Evolutionary conservation across 2,113 vertebrate genomes (phyloP).

Genomic region (Glaucomys volans): DNA sequence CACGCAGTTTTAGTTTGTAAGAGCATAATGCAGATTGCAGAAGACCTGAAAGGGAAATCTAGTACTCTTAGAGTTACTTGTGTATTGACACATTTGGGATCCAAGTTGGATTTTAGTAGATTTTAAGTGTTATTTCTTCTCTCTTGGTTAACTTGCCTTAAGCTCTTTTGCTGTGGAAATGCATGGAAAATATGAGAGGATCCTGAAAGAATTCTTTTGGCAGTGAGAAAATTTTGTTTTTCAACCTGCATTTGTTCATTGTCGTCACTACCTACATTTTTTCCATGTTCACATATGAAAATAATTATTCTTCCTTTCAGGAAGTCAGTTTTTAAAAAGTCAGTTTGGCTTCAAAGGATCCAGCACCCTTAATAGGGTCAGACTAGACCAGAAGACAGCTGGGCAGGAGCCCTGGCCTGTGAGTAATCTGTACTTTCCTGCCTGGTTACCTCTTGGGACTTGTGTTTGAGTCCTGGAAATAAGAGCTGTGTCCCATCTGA

Average conservation of each 20-base stretch:
- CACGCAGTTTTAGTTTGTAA: background rate
- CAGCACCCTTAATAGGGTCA: constrained; percentile 40
- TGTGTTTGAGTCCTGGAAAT: background rate
- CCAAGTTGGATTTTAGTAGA: background rate
- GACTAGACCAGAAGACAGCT: background rate
- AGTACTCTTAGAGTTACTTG: background rate
- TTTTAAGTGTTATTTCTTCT: constrained; percentile 54
- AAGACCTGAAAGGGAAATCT: background rate
- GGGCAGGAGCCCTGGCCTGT: background rate
- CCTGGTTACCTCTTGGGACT: background rate
- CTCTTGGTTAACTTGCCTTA: background rate
- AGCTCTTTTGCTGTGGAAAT: constrained; percentile 28
- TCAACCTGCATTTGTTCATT: constrained; percentile 40
- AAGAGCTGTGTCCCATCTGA: too few relatives aligned
- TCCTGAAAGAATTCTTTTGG: constrained; percentile 50
- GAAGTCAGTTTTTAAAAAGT: constrained; percentile 60
- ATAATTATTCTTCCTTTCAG: constrained; percentile 72
- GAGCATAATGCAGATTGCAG: background rate
- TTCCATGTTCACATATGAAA: constrained; percentile 68
- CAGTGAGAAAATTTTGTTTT: constrained; percentile 55
- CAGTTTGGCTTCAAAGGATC: constrained; percentile 60
- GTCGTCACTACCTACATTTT: constrained; percentile 50
- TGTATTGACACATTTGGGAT: background rate
- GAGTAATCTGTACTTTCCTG: background rate
- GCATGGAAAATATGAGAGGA: constrained; percentile 52